These are phyloP conservation scores for Argyresthia goedartella DNA, from an alignment of 2,888 invertebrate genomes.

Conservation along the genomic window DNA sequence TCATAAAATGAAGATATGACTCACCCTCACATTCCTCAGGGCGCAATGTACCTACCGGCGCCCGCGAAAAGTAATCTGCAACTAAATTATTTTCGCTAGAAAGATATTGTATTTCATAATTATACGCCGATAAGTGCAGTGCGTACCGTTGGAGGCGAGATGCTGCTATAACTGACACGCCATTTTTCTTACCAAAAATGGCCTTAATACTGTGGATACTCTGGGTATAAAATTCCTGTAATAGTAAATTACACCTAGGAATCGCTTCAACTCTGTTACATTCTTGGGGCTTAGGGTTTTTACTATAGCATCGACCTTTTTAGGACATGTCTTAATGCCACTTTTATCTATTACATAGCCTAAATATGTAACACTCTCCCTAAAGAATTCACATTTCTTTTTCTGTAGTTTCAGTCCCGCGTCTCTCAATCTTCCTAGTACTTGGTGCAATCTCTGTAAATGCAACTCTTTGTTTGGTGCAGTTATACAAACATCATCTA, in stretches of 20 bases:
- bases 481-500: constrained; percentile 10
- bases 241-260: constrained; percentile 12
- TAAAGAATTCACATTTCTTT: constrained; percentile 13
- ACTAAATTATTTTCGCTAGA: constrained; percentile 10
- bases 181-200: constrained; percentile 18
- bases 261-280: constrained; percentile 8
- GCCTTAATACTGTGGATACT: constrained; percentile 9
- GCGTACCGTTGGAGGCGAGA: constrained; percentile 20
- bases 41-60: background rate
- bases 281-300: constrained; percentile 8
- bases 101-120: constrained; percentile 20
- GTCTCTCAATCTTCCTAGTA: constrained; percentile 6
- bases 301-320: constrained; percentile 9
- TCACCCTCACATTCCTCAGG: background rate
- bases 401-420: constrained; percentile 10
- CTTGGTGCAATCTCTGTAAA: constrained; percentile 8
- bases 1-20: no score
- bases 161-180: constrained; percentile 19
- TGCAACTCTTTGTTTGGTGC: constrained; percentile 9
- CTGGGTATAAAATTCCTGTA: constrained; percentile 11
- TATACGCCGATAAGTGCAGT: constrained; percentile 16
- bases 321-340: constrained; percentile 6
- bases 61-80: background rate
- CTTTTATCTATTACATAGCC: constrained; percentile 9
- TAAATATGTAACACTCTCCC: constrained; percentile 7